Conservation (phyloP, 2,797 vertebrate species). For the Amniataba percoides region DNA sequence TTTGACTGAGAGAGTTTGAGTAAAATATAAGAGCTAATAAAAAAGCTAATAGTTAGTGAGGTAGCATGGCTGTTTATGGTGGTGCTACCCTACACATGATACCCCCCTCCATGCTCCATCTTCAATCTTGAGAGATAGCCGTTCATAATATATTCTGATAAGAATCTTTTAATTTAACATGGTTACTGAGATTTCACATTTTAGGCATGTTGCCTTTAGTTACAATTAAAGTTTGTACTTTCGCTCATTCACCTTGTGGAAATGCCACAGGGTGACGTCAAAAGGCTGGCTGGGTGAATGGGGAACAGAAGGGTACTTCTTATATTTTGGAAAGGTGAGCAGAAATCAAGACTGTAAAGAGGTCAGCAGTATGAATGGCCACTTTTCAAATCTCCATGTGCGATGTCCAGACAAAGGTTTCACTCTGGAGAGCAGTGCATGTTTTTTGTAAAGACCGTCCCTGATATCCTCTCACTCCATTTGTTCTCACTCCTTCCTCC, state of each 20-base stretch:
- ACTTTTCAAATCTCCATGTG: conserved; percentile 35
- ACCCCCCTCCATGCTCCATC: conserved; percentile 3
- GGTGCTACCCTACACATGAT: conserved; percentile 19
- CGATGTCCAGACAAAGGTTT: conserved; percentile 37
- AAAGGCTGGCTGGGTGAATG: conserved; percentile 32
- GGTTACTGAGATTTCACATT: conserved; percentile 7
- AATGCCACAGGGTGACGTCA: conserved; percentile 25
- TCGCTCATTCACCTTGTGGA: conserved; percentile 4
- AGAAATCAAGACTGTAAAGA: conserved; percentile 62
- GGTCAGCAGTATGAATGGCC: conserved; percentile 52
- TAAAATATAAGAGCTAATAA: not conserved
- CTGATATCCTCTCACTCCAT: conserved; percentile 17
- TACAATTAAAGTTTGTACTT: conserved; percentile 7
- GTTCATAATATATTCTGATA: not conserved
- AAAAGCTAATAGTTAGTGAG: not conserved
- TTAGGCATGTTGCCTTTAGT: not conserved
- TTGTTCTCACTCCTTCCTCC: conserved; percentile 29
- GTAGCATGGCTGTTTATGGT: conserved; percentile 52
- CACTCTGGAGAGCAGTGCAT: not conserved
- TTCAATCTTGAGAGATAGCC: not conserved
- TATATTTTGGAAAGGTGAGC: conserved; percentile 53
- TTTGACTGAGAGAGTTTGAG: not conserved
- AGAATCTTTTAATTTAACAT: not conserved
- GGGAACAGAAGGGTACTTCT: conserved; percentile 47
- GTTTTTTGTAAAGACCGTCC: conserved; percentile 26